Percentiles rank a stretch among this genome's conserved stretches.
Conservation (phyloP, 2,113 vertebrate species). For the Ptilorrhoa leucosticta region DNA sequence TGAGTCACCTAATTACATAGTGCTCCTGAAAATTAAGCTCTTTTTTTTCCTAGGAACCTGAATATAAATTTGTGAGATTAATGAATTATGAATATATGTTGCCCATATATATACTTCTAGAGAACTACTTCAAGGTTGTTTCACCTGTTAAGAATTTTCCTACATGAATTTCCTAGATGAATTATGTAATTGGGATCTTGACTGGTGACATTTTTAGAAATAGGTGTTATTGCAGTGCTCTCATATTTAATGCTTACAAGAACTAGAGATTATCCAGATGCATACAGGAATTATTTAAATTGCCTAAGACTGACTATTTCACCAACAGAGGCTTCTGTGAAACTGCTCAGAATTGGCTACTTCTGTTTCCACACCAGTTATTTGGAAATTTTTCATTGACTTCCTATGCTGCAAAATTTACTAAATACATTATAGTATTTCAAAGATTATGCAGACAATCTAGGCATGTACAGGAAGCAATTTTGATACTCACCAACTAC, state of each 20-base stretch:
- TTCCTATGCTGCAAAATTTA: neutral
- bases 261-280: conserved; percentile 14
- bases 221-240: neutral
- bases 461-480: neutral
- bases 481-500: neutral
- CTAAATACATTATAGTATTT: neutral
- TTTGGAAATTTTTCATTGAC: neutral
- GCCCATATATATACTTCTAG: neutral
- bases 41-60: neutral
- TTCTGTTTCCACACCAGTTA: neutral
- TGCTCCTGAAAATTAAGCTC: neutral
- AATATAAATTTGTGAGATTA: neutral
- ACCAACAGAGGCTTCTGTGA: neutral
- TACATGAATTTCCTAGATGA: neutral
- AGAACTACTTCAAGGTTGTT: neutral
- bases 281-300: neutral
- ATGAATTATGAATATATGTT: neutral
- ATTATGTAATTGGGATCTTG: neutral
- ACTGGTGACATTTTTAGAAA: neutral
- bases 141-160: neutral
- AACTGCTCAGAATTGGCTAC: neutral
- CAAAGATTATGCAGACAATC: neutral
- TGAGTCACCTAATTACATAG: neutral
- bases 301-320: neutral
- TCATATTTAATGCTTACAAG: neutral